Conservation (phyloP, 2,797 vertebrate genomes). For the Chaetophractus vellerosus region DNA sequence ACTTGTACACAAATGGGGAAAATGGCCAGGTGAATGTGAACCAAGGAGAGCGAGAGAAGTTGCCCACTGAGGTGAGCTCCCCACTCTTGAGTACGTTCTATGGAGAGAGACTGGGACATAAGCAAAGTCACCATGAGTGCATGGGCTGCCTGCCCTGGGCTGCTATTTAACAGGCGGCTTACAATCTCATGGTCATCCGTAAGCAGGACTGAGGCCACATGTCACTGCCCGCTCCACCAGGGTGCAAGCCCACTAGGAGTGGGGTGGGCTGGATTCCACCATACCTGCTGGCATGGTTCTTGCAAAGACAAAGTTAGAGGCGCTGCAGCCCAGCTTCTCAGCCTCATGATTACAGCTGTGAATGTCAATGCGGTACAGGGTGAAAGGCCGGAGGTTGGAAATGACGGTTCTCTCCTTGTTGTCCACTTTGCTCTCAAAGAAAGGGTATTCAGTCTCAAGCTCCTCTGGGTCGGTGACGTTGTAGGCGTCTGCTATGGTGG, state of each 20-base stretch:
- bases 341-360: conserved; percentile 98
- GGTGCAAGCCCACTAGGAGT: rapidly evolving
- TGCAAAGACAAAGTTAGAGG: conserved; percentile 96
- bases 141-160: rapidly evolving
- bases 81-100: neutral
- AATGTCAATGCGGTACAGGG: conserved; percentile 97
- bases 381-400: conserved; percentile 95
- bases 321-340: conserved; percentile 94
- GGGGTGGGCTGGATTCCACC: neutral
- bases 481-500: conserved; percentile 84
- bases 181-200: rapidly evolving
- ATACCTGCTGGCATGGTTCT: conserved; percentile 98
- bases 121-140: neutral
- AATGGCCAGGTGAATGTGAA: neutral
- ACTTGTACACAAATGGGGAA: neutral
- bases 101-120: neutral
- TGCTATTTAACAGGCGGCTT: neutral
- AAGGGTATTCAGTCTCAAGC: conserved; percentile 92
- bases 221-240: too few species aligned
- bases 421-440: conserved; percentile 94
- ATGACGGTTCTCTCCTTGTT: conserved; percentile 94
- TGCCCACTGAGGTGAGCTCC: neutral
- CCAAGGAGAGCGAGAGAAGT: neutral
- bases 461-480: conserved; percentile 93
- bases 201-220: neutral